Evolutionary conservation across 2,888 invertebrate species (phyloP), one percentile per base, ranked within the genome.

Genomic region (Drosophila falleni): DNA sequence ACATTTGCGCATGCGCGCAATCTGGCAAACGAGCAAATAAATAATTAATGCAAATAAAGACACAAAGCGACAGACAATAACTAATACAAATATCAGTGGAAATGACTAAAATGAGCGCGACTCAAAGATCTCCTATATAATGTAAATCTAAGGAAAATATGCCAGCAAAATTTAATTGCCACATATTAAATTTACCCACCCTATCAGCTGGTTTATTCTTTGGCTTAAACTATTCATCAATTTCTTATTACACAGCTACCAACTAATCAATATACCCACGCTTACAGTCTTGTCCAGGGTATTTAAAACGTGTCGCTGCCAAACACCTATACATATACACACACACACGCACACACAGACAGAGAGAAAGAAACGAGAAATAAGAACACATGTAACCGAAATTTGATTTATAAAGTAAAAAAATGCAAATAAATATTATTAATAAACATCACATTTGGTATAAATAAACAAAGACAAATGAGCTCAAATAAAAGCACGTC

Each of bases 1-100:
- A 71, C 82, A 80, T 89, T 87, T 84, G 81, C 90, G 87, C 90
- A 90, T 89, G 90, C 89, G 90, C 82, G 66, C 90, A 78, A 84
- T 80, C 81, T 69, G 80, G 76, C 85, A 87, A 89, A 90, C 81
- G 86, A 85, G 76, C 83, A 87, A 62, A 85, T 87, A 83, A 87
- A 89, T 89, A 86, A 90, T 87, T 86, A 87, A 90, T 88, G 83
- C 85, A 85, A 87, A 79, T 75, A 83, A 86, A 87, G 67, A 72
- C 55, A 65, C 68, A 69, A 81, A 79, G 72, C 66, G 75, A 71
- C 72, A 61, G 65, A 66, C 54, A 78, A 64, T 50, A 61, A 70
- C 59, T 44, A 54, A 69, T 16, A 26, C 50, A 53, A 59, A 60
- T 15, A 55, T 29, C 4, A 47, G 39, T 39, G 37, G 39, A 9